phyloP scores from a whole-genome alignment of 2,888 invertebrate species.

The Aphelenchoides bicaudatus region DNA sequence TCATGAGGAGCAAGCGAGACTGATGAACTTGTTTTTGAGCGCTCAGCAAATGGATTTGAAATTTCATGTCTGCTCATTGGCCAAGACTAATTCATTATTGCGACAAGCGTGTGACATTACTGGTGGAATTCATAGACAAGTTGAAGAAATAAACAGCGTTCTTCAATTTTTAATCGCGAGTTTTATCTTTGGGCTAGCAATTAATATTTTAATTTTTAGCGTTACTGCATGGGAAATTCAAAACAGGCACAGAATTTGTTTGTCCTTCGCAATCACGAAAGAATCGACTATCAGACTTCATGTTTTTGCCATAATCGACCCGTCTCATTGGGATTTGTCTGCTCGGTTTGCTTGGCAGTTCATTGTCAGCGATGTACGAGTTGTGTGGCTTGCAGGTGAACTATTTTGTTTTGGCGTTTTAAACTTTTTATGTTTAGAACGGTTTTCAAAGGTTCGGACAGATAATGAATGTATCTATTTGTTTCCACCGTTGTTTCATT shows the following conservation, averaged over 20 bases:
- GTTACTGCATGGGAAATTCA: conserved; percentile 73
- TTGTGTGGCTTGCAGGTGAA: conserved; percentile 17
- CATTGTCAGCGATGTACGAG: conserved; percentile 21
- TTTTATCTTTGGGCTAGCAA: conserved; percentile 24
- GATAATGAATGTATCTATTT: no score
- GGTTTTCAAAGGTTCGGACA: no score
- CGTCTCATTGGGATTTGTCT: conserved; percentile 92
- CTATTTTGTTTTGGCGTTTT: no score
- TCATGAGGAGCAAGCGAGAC: conserved; percentile 92
- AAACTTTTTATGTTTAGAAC: no score
- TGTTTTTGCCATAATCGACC: conserved; percentile 94
- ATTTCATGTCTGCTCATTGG: conserved; percentile 29
- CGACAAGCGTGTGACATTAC: conserved; percentile 84
- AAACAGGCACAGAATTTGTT: conserved; percentile 15
- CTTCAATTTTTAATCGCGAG: conserved; percentile 79
- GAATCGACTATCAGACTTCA: conserved; percentile 85
- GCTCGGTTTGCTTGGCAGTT: conserved; percentile 88
- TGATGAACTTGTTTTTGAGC: conserved; percentile 96
- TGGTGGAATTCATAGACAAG: conserved; percentile 81
- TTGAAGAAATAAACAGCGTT: conserved; percentile 80
- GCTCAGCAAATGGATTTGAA: conserved; percentile 73
- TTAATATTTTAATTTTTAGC: conserved; percentile 66
- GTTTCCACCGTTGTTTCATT: no score
- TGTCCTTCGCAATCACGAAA: conserved; percentile 5
- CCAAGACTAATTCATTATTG: conserved; percentile 28